These are phyloP conservation scores for Papilio glaucus DNA, from an alignment of 1,140 invertebrate species.

Conservation along the genomic window DNA sequence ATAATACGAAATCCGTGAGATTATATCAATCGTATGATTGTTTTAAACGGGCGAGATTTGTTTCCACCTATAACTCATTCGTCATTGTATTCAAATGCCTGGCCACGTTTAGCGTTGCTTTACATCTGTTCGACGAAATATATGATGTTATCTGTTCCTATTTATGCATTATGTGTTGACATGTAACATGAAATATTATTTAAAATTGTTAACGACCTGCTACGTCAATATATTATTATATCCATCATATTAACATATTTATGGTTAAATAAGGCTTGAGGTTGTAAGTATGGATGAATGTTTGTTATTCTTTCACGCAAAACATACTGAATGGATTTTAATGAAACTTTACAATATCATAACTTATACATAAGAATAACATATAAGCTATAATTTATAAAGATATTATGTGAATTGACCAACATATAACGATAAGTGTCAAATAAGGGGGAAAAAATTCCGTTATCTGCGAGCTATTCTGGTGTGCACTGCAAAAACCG, in stretches of 20 bases:
- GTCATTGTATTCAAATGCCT: slow-evolving; percentile 72
- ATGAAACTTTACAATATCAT: too few relatives aligned
- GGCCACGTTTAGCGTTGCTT: slow-evolving; percentile 42
- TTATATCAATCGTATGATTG: slow-evolving; percentile 57
- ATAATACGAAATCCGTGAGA: slow-evolving; percentile 63
- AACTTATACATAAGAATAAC: not conserved
- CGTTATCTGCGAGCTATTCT: too few relatives aligned
- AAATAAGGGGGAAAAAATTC: too few relatives aligned
- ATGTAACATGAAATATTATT: slow-evolving; percentile 7
- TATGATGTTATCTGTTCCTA: slow-evolving; percentile 31
- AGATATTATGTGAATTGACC: too few relatives aligned
- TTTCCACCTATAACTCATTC: slow-evolving; percentile 43
- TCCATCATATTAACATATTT: not conserved
- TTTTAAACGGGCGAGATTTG: slow-evolving; percentile 53
- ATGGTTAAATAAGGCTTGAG: not conserved
- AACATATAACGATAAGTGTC: too few relatives aligned
- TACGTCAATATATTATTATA: not conserved
- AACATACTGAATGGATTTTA: too few relatives aligned
- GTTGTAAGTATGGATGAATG: too few relatives aligned
- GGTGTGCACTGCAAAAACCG: too few relatives aligned
- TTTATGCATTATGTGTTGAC: slow-evolving; percentile 33
- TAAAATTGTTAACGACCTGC: not conserved
- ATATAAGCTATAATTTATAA: too few relatives aligned
- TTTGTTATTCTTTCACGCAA: too few relatives aligned
- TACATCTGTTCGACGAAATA: slow-evolving; percentile 22